Conservation (phyloP, 2,797 vertebrate genomes). For the Clarias laeviceps region DNA sequence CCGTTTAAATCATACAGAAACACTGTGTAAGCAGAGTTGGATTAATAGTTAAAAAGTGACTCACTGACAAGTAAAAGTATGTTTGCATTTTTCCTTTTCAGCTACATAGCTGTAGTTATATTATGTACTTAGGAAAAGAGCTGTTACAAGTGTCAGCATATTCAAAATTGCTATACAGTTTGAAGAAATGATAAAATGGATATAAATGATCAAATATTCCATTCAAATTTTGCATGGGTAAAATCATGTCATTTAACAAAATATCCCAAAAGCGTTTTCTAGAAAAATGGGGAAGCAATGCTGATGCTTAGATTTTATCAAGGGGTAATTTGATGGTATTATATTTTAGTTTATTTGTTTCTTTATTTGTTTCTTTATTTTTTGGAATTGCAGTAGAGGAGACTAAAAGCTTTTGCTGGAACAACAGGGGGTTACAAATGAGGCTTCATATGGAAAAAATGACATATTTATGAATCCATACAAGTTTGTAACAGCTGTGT, state of each 20-base stretch:
- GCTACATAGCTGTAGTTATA: conserved; percentile 6
- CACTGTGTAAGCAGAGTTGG: conserved; percentile 5
- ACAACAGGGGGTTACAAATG: neutral
- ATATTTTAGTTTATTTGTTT: neutral
- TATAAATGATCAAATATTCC: conserved; percentile 18
- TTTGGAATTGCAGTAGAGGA: neutral
- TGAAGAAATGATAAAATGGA: conserved; percentile 20
- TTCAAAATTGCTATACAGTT: conserved; percentile 20
- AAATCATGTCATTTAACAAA: conserved; percentile 11
- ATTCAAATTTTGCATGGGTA: conserved; percentile 7
- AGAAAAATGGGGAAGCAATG: conserved; percentile 8
- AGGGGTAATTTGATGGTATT: conserved; percentile 8
- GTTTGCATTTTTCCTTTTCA: conserved; percentile 6
- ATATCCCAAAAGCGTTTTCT: neutral
- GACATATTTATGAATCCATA: neutral
- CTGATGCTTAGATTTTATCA: conserved; percentile 20
- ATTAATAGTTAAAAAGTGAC: conserved; percentile 22
- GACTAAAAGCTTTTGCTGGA: neutral
- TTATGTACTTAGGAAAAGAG: conserved; percentile 20
- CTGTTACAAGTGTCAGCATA: conserved; percentile 24
- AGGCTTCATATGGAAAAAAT: neutral
- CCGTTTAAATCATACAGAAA: conserved; percentile 6
- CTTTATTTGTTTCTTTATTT: neutral
- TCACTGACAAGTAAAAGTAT: conserved; percentile 20
- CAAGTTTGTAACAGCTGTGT: neutral